A percentile compares a stretch with the other conserved stretches of the same genome.
Evolutionary conservation across 2,888 invertebrate genomes (phyloP).

Genomic region (Aethes cnicana): DNA sequence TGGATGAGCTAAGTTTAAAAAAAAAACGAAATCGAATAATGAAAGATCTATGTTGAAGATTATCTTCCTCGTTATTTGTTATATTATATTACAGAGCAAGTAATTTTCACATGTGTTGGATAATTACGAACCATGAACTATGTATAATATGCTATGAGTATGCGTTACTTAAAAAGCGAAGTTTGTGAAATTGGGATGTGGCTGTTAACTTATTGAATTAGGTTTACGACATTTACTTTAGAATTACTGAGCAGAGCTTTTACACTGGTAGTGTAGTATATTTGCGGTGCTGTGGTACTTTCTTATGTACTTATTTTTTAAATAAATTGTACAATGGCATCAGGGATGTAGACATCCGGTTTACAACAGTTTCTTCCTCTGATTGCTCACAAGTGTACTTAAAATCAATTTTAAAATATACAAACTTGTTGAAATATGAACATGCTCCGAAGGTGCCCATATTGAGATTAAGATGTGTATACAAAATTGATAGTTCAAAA

Average conservation of each 20-base stretch:
- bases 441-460: conserved; percentile 12
- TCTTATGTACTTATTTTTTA: conserved; percentile 27
- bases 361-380: conserved; percentile 6
- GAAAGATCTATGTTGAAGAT: conserved; percentile 18
- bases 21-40: conserved; percentile 22
- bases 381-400: conserved; percentile 28
- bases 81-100: too few relatives aligned
- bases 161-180: too few relatives aligned
- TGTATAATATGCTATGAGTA: too few relatives aligned
- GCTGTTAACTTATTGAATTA: conserved; percentile 2
- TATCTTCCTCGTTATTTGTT: too few relatives aligned
- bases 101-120: too few relatives aligned
- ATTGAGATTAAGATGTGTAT: conserved; percentile 13
- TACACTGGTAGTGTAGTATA: conserved; percentile 12
- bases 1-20: neutral
- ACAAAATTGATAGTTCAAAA: conserved; percentile 17
- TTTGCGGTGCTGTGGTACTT: conserved; percentile 26
- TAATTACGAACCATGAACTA: too few relatives aligned
- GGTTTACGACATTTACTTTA: conserved; percentile 8
- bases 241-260: neutral
- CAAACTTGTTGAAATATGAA: neutral
- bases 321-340: conserved; percentile 16
- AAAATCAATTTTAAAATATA: conserved; percentile 6
- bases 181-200: too few relatives aligned
- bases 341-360: conserved; percentile 1